A percentile compares a stretch with the other conserved stretches of the same genome.
These are phyloP conservation scores for Typhlichthys eigenmanni DNA, from an alignment of 2,797 vertebrate genomes.

Conservation along the genomic window DNA sequence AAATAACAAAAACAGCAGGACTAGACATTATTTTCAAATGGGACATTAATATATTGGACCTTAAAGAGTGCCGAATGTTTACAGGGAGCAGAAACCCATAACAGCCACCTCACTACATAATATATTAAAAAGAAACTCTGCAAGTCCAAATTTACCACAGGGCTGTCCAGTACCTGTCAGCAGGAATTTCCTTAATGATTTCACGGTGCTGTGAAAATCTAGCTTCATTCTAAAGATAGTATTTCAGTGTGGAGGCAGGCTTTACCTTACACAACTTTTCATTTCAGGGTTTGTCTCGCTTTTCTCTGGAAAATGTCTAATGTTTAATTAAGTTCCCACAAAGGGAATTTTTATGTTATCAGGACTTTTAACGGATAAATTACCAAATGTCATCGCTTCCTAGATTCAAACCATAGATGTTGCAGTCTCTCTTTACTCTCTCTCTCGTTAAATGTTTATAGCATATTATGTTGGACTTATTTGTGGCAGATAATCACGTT, in stretches of 20 bases:
- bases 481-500: background rate
- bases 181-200: background rate
- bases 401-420: background rate
- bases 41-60: slow-evolving; percentile 1
- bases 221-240: background rate
- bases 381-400: background rate
- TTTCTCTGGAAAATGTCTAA: background rate
- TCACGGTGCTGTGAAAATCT: background rate
- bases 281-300: slow-evolving; percentile 2
- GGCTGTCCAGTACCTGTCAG: slow-evolving; percentile 10
- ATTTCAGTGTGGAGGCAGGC: slow-evolving; percentile 1
- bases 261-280: background rate
- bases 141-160: slow-evolving; percentile 3
- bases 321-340: slow-evolving; percentile 7
- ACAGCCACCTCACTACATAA: slow-evolving; percentile 33
- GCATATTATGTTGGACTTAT: background rate
- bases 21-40: background rate
- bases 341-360: background rate
- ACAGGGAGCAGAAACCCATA: slow-evolving; percentile 20
- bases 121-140: slow-evolving; percentile 35
- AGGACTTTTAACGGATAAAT: slow-evolving; percentile 1
- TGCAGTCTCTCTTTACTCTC: background rate
- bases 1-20: background rate
- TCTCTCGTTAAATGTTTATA: slow-evolving; percentile 1
- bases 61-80: slow-evolving; percentile 9